A percentile compares a stretch with the other conserved stretches of the same genome.
Evolutionary conservation across 1,140 invertebrate genomes (phyloP).

Genomic region (Drosophila ananassae): DNA sequence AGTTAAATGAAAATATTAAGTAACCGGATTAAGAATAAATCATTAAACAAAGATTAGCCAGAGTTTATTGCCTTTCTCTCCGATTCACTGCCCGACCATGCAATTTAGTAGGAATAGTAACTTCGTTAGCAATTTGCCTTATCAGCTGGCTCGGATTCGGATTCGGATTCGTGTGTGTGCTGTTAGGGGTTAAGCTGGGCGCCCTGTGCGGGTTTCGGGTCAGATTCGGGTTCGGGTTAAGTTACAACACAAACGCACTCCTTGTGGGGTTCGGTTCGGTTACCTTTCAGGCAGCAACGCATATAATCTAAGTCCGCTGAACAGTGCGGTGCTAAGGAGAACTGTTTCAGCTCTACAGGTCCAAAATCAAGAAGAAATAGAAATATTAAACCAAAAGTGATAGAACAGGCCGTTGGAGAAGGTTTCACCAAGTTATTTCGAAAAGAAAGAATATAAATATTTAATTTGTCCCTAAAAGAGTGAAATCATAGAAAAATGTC

Average conservation of each 20-base stretch:
- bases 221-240: conserved; percentile 40
- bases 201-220: conserved; percentile 8
- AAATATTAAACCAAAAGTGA: conserved; percentile 11
- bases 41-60: conserved; percentile 50
- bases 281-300: conserved; percentile 83
- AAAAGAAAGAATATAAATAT: neutral
- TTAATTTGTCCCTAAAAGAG: too few species aligned
- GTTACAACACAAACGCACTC: conserved; percentile 52
- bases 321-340: conserved; percentile 80
- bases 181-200: conserved; percentile 39
- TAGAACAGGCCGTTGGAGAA: neutral
- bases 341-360: conserved; percentile 74
- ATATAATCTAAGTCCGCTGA: conserved; percentile 83
- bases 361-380: conserved; percentile 35
- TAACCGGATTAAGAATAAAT: conserved; percentile 37
- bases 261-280: conserved; percentile 18
- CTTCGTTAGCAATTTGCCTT: conserved; percentile 31
- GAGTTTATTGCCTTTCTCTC: conserved; percentile 16
- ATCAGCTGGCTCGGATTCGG: conserved; percentile 17
- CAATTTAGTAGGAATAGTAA: conserved; percentile 61
- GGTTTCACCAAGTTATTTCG: neutral
- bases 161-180: conserved; percentile 26
- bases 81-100: conserved; percentile 48
- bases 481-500: too few species aligned
- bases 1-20: conserved; percentile 41